Base-by-base conservation (phyloP, 2,113 vertebrate genomes). In the Hypocryptadius cinnamomeus region DNA sequence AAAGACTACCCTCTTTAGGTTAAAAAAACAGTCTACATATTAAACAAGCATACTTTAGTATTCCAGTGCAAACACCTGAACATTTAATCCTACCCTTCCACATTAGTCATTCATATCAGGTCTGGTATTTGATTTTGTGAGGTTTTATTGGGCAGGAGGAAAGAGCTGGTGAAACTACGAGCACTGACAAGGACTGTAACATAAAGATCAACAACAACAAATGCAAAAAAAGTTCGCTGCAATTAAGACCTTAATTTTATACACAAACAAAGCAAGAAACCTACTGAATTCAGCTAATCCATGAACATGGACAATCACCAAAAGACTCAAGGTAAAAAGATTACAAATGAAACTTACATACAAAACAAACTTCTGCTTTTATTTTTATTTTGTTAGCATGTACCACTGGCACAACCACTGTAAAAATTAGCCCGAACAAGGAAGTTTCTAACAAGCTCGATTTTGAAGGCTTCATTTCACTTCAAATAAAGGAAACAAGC, bases 201-300 rank as follows among this genome's bases (percentile, higher is more conserved):
- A 77, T 5, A 18, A 61, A 78, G 45, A 30, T 19, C 39, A 65
- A 16, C 27, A 48, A n/a, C 11, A 50, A 51, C 8, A 56, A 17
- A 70, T 4, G 2, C 23, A 33, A 60, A 79, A 28, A 59, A 17
- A 0, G 0, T 40, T 70, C 57, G 37, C 6, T 16, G 59, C 2
- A n/a, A 79, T 70, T 4, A 59, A 64, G 5, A 69, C 18, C 35
- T 63, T 42, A 40, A 81, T 12, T 78, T 73, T 48, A 85, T 6
- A 78, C 5, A 56, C 4, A 47, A 7, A 35, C 0, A 4, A 60
- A 87, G 35, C 15, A 79, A 17, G 30, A 82, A 79, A 20, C 8
- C 6, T 11, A 51, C 6, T 11, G 40, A 89, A 64, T 33, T 78
- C 54, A 57, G 22, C 37, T 61, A 61, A 53, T 9, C 22, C 31